Evolutionary conservation across 2,888 invertebrate species (phyloP), one percentile per base, ranked within the genome.

Genomic region (Leistus spinibarbis): DNA sequence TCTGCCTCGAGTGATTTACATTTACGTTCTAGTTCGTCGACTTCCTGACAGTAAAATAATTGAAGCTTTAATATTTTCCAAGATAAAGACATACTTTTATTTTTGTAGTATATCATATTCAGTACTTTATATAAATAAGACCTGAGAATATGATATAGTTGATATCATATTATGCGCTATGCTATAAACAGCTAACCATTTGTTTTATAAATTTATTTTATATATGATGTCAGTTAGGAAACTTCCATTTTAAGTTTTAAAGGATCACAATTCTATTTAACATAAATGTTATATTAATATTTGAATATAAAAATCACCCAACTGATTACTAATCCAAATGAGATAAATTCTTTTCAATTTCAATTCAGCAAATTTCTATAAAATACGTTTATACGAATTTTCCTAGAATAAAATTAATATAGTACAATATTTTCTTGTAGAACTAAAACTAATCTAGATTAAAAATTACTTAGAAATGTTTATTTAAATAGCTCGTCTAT

Each of bases 1-100:
- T 91, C 90, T 54, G 88, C 87, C 81, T 90, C 89, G 71, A 91
- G 84, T 10, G 86, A 81, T 1, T 85, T 80, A 22, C 85, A 85
- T 78, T 84, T 86, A 77, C 87, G 86, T 73, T 85, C 85, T 79
- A 88, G 88, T 0, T 81, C 78, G 79, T 90, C 90, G 24, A 90
- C 78, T 76, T 90, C 90, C 89, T 90, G 80, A 69, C 10, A 7
- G 13, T 5, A 40, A 40, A 40, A 40, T 40, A 13, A 40, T 7
- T 7, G 7, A 40, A 10, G 13, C 13, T 40, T 40, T 1, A 40
- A 40, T 40, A 40, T 40, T 3, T 13, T 10, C 13, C 40, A 40
- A 40, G 40, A 40, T 40, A 40, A 40, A 40, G 40, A 40, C 40
- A 40, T 40, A 24, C 24, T 40, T 27, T 27, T 27, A 9, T 1